A percentile compares a stretch with the other conserved stretches of the same genome.
phyloP scores from a whole-genome alignment of 1,140 invertebrate species.

The Drosophila aff. region DNA sequence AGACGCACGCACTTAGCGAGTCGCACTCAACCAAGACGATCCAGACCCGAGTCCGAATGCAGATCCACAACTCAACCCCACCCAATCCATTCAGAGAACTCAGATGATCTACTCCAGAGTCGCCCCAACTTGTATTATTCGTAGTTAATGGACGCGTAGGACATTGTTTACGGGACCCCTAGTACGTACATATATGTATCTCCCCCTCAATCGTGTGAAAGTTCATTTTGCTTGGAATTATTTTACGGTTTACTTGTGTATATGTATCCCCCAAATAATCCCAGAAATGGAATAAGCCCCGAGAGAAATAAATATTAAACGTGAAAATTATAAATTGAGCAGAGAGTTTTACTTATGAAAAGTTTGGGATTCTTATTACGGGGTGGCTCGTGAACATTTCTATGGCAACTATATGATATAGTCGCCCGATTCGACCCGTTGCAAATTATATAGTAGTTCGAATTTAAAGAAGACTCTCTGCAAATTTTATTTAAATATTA shows the following conservation, averaged over 20 bases:
- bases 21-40: slow-evolving; percentile 44
- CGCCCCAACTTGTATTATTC: slow-evolving; percentile 39
- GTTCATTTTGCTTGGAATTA: slow-evolving; percentile 44
- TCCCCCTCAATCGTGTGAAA: slow-evolving; percentile 3
- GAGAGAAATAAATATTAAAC: slow-evolving; percentile 38
- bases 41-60: slow-evolving; percentile 4
- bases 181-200: slow-evolving; percentile 26
- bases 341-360: no score
- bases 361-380: no score
- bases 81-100: slow-evolving; percentile 16
- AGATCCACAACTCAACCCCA: slow-evolving; percentile 30
- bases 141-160: slow-evolving; percentile 30
- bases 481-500: no score
- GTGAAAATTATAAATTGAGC: background rate
- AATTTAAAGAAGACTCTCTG: no score
- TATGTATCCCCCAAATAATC: slow-evolving; percentile 19
- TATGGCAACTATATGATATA: no score
- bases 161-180: slow-evolving; percentile 48
- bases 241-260: slow-evolving; percentile 33
- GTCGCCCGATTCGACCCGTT: no score
- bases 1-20: slow-evolving; percentile 71
- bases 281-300: slow-evolving; percentile 9
- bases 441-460: no score
- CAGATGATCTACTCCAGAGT: background rate
- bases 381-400: no score